A percentile compares a stretch with the other conserved stretches of the same genome.
phyloP scores from a whole-genome alignment of 1,140 invertebrate species.

The Cardiocondyla obscurior region DNA sequence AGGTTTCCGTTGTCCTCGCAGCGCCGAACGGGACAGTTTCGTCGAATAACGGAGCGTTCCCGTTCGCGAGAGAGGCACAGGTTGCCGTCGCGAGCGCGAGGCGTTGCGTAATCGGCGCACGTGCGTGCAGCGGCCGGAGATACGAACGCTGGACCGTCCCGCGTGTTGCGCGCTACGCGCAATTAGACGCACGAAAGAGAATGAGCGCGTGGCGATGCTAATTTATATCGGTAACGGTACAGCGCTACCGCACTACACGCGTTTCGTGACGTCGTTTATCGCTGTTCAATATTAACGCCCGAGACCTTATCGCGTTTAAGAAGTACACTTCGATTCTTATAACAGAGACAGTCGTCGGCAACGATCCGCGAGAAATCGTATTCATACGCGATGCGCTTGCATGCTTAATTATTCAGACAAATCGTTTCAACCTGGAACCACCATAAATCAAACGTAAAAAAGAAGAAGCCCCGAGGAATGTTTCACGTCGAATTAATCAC shows the following conservation, averaged over 20 bases:
- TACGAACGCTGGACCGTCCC: conserved; percentile 26
- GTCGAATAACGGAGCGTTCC: neutral
- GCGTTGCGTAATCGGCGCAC: conserved; percentile 44
- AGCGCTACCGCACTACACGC: conserved; percentile 33
- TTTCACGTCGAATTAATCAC: neutral
- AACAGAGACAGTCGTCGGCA: neutral
- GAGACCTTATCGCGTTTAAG: conserved; percentile 16
- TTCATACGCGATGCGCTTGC: neutral
- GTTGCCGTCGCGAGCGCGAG: conserved; percentile 37
- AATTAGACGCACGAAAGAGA: conserved; percentile 37
- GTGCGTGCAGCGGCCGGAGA: conserved; percentile 22
- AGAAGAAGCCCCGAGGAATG: neutral
- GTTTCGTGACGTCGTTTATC: conserved; percentile 18
- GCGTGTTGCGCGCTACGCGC: neutral
- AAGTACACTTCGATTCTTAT: neutral
- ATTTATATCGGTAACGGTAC: conserved; percentile 34
- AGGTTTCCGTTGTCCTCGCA: neutral
- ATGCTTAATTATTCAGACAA: neutral
- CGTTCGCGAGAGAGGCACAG: conserved; percentile 19
- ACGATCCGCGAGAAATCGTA: neutral
- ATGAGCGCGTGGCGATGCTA: conserved; percentile 20
- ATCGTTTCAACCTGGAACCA: neutral
- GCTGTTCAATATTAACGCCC: neutral
- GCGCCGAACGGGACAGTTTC: neutral
- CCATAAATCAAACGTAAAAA: neutral